phyloP scores from a whole-genome alignment of 2,113 vertebrate species.

The Pachypanchax playfairii region DNA sequence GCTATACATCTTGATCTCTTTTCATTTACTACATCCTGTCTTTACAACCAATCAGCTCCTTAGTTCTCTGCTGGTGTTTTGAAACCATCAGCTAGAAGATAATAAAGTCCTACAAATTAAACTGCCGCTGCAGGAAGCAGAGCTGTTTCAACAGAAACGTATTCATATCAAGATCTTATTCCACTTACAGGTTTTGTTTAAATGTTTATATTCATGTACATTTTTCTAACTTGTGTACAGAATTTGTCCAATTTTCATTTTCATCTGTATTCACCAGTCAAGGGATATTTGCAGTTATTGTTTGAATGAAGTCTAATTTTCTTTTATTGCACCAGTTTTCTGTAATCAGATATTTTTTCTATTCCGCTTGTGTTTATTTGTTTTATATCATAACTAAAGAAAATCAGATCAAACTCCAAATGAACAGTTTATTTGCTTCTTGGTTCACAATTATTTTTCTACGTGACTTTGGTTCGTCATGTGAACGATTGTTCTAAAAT shows the following conservation, averaged over 20 bases:
- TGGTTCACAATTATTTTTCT: neutral
- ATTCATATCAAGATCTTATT: neutral
- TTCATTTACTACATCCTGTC: neutral
- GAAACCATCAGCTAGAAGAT: neutral
- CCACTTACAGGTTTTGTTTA: neutral
- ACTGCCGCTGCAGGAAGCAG: slow-evolving; percentile 4
- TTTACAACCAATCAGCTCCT: neutral
- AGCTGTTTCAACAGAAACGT: neutral
- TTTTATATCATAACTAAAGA: no score
- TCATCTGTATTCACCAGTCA: neutral
- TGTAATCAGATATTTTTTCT: no score
- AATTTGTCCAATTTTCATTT: neutral
- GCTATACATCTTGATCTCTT: neutral
- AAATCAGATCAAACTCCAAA: no score
- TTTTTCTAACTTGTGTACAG: neutral
- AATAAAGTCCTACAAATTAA: neutral
- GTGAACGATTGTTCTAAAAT: neutral
- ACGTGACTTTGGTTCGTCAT: neutral
- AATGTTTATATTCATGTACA: neutral
- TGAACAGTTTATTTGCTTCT: no score
- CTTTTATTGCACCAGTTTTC: neutral
- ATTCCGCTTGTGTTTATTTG: no score
- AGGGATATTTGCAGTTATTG: no score
- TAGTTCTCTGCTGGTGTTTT: slow-evolving; percentile 1
- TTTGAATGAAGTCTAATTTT: no score